A percentile compares a stretch with the other conserved stretches of the same genome.
Evolutionary conservation across 2,113 vertebrate genomes (phyloP).

Genomic region (Nipponia nippon): DNA sequence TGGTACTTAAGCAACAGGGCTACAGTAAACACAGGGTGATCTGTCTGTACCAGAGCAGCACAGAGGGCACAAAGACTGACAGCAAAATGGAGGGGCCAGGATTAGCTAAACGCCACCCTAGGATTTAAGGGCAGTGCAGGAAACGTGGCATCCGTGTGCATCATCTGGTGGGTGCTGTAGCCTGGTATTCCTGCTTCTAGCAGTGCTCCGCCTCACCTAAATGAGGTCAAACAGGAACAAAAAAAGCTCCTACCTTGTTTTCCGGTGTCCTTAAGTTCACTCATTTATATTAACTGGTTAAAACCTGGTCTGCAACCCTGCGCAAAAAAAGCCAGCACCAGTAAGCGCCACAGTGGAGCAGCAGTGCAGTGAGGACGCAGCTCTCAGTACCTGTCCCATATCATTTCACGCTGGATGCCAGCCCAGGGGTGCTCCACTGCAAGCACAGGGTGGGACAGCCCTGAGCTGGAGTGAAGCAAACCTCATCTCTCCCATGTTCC

Average conservation of each 20-base stretch:
- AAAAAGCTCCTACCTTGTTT: background rate
- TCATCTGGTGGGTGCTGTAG: background rate
- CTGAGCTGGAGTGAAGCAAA: background rate
- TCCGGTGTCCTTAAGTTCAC: background rate
- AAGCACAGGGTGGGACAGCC: background rate
- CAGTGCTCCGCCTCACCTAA: background rate
- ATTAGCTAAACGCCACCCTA: background rate
- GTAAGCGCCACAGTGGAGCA: background rate
- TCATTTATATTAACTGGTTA: background rate
- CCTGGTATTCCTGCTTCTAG: background rate
- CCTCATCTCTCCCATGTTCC: background rate
- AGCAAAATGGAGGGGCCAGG: background rate
- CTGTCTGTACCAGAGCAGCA: background rate
- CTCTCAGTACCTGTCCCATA: rapidly evolving
- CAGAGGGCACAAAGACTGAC: background rate
- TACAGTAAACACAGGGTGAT: rapidly evolving
- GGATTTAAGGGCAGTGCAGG: background rate
- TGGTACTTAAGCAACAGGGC: background rate
- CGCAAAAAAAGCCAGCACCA: background rate
- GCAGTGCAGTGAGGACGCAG: background rate
- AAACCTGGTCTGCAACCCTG: background rate
- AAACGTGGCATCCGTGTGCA: background rate
- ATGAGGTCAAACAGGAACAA: background rate
- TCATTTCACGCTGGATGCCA: too few species aligned
- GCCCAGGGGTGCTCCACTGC: background rate